Evolutionary conservation across 64 coral and sea anemone genomes (phyloP).

Genomic region (Acropora yongei): DNA sequence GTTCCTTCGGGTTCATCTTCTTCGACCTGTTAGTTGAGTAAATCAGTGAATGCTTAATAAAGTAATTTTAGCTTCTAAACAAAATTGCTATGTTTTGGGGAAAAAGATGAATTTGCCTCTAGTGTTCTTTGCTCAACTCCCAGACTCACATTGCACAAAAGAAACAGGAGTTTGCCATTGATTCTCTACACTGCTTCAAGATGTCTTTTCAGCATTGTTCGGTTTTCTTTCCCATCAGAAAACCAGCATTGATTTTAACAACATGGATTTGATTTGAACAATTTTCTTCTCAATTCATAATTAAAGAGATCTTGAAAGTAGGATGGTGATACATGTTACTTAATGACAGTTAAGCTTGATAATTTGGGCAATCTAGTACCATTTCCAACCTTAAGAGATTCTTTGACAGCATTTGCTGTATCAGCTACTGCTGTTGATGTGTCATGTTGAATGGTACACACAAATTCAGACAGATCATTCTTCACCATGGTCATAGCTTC

Average conservation of each 20-base stretch:
- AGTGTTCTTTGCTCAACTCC: no score
- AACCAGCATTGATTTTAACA: neutral
- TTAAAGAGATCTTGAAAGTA: no score
- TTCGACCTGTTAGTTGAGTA: slow-evolving; percentile 57
- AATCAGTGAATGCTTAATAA: neutral
- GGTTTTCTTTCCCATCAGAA: neutral
- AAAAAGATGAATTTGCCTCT: no score
- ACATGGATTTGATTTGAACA: no score
- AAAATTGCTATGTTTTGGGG: no score
- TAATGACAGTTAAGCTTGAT: neutral
- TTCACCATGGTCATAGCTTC: slow-evolving; percentile 88
- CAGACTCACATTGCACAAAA: no score
- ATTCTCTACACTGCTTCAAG: no score
- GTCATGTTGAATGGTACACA: slow-evolving; percentile 93
- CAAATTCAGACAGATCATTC: slow-evolving; percentile 95
- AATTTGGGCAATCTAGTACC: neutral
- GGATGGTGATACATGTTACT: no score
- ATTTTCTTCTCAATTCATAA: no score
- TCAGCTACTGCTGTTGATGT: slow-evolving; percentile 91
- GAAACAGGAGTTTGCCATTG: no score
- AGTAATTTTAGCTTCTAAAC: no score
- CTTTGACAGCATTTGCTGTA: slow-evolving; percentile 88
- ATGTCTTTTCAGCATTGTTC: no score
- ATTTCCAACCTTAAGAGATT: slow-evolving; percentile 73
- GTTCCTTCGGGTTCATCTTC: slow-evolving; percentile 80